phyloP scores from a whole-genome alignment of 2,888 invertebrate genomes.

The Embidobia sp. region DNA sequence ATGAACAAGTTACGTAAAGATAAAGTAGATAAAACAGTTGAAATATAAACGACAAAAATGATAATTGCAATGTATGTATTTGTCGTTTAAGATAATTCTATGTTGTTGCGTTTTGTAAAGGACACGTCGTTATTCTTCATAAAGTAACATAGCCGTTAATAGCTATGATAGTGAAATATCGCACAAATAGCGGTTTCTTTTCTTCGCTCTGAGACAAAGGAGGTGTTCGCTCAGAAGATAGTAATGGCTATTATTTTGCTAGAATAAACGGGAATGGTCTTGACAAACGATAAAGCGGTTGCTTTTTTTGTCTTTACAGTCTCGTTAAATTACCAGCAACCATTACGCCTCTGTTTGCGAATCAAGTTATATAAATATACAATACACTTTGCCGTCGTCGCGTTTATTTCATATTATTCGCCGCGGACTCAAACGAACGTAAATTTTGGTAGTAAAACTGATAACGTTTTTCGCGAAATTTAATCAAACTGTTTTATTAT shows the following conservation, averaged over 20 bases:
- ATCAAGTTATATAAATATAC: conserved; percentile 59
- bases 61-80: conserved; percentile 17
- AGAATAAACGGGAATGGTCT: conserved; percentile 65
- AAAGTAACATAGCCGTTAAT: conserved; percentile 75
- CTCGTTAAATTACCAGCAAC: conserved; percentile 61
- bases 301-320: conserved; percentile 59
- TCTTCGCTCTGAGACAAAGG: conserved; percentile 62
- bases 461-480: conserved; percentile 41
- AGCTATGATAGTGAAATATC: conserved; percentile 78
- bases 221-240: conserved; percentile 65
- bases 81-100: conserved; percentile 47
- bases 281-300: conserved; percentile 68
- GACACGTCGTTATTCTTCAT: conserved; percentile 77
- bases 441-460: conserved; percentile 26
- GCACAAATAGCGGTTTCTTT: conserved; percentile 67
- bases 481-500: conserved; percentile 54
- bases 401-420: conserved; percentile 42
- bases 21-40: no score
- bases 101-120: conserved; percentile 68
- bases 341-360: conserved; percentile 61
- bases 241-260: conserved; percentile 66
- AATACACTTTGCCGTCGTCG: conserved; percentile 25
- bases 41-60: no score
- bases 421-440: conserved; percentile 1
- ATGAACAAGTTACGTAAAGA: no score